Conservation (phyloP, 2,113 vertebrate genomes). For the Danio rerio region DNA sequence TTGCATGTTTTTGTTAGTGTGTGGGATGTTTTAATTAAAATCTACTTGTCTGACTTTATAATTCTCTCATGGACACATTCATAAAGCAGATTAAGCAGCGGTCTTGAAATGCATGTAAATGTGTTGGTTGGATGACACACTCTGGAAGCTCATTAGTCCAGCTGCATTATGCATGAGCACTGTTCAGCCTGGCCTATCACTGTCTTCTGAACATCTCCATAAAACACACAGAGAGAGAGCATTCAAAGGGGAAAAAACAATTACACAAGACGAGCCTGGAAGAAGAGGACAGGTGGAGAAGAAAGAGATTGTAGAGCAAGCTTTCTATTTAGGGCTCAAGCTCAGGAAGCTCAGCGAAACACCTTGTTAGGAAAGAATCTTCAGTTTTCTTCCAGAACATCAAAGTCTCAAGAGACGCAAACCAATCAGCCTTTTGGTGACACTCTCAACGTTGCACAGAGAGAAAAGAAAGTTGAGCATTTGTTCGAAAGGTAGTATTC, state of each 20-base stretch:
- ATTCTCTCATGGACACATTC: background rate
- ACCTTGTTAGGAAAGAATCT: slow-evolving; percentile 5
- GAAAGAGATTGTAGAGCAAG: background rate
- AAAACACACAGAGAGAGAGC: background rate
- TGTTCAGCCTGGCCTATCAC: background rate
- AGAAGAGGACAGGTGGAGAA: background rate
- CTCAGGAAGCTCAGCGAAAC: background rate
- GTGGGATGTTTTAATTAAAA: background rate
- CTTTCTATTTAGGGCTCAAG: slow-evolving; percentile 20
- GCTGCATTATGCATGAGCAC: slow-evolving; percentile 9
- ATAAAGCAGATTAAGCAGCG: background rate
- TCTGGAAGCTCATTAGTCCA: slow-evolving; percentile 27
- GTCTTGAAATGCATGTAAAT: slow-evolving; percentile 3
- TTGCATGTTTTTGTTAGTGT: background rate
- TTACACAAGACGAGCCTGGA: background rate
- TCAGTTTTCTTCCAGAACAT: slow-evolving; percentile 19
- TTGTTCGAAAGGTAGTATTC: background rate
- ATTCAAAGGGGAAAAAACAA: background rate
- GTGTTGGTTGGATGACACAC: slow-evolving; percentile 3
- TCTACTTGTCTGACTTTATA: background rate
- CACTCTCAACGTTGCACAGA: background rate
- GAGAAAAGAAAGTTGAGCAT: background rate
- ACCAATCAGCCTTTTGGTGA: background rate
- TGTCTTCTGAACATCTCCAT: background rate
- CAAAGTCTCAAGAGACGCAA: slow-evolving; percentile 19